A percentile compares a stretch with the other conserved stretches of the same genome.
Evolutionary conservation across 2,888 invertebrate genomes (phyloP).

Genomic region (Tenthredo distinguenda): DNA sequence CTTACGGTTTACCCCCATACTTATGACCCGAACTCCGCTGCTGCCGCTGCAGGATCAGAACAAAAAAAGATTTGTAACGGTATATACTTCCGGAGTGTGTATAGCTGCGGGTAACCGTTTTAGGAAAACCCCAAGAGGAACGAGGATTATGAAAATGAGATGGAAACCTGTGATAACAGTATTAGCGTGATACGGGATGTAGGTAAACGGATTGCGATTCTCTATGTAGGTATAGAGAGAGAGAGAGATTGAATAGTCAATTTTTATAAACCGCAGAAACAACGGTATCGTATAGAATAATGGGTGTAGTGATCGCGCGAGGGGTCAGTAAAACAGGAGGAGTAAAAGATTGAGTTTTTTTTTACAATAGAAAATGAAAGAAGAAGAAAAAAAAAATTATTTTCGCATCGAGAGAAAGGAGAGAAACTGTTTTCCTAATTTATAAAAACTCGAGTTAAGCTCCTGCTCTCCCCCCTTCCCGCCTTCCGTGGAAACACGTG

Average conservation of each 20-base stretch:
- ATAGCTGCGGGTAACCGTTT: conserved; percentile 22
- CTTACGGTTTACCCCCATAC: background rate
- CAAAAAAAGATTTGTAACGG: conserved; percentile 10
- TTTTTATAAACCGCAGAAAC: conserved; percentile 10
- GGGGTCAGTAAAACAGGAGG: background rate
- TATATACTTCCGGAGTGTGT: background rate
- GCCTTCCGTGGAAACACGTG: background rate
- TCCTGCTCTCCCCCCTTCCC: background rate
- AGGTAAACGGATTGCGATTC: conserved; percentile 40
- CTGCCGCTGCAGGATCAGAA: background rate
- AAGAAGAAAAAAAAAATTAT: background rate
- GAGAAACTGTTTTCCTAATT: background rate
- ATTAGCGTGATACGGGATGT: conserved; percentile 44
- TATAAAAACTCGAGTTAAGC: conserved; percentile 10
- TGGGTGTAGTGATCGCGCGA: background rate
- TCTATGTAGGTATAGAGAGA: background rate
- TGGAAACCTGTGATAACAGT: conserved; percentile 49
- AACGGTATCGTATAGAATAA: background rate
- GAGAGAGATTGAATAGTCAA: conserved; percentile 3
- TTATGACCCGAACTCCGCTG: no score
- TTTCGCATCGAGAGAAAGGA: background rate
- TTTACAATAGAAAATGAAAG: background rate
- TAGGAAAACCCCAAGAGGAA: conserved; percentile 40
- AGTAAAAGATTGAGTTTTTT: background rate
- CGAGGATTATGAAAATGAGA: conserved; percentile 48